A percentile compares a stretch with the other conserved stretches of the same genome.
These are phyloP conservation scores for Ostrea denselamellosa DNA, from an alignment of 1,140 invertebrate genomes.

Conservation along the genomic window DNA sequence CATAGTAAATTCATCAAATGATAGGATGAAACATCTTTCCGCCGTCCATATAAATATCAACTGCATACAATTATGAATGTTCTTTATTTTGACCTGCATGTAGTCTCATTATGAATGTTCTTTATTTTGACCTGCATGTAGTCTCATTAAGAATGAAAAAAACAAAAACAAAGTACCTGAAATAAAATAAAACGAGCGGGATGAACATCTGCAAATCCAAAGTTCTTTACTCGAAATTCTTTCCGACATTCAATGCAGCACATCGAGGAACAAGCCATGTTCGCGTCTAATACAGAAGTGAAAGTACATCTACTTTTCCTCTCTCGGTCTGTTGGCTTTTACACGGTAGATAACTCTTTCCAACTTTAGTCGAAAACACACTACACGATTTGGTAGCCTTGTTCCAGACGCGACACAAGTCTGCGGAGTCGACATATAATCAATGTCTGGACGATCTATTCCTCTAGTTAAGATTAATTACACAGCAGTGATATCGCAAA, in stretches of 20 bases:
- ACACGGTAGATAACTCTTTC: not conserved
- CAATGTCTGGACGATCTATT: too few relatives aligned
- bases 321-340: not conserved
- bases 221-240: conserved; percentile 56
- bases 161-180: conserved; percentile 48
- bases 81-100: too few relatives aligned
- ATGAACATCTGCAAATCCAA: conserved; percentile 58
- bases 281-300: not conserved
- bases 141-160: not conserved
- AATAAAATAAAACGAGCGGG: conserved; percentile 55
- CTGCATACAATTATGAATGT: too few relatives aligned
- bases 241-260: not conserved
- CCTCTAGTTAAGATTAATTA: too few relatives aligned
- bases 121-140: too few relatives aligned
- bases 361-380: not conserved
- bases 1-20: too few relatives aligned
- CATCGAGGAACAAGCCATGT: not conserved
- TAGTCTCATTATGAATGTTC: too few relatives aligned
- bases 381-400: not conserved
- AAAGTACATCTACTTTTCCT: not conserved
- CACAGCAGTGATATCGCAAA: too few relatives aligned
- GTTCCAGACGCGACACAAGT: too few relatives aligned
- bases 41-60: too few relatives aligned
- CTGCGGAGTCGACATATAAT: too few relatives aligned
- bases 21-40: too few relatives aligned